A percentile compares a stretch with the other conserved stretches of the same genome.
These are phyloP conservation scores for Orchestes rusci DNA, from an alignment of 2,888 invertebrate genomes.

Conservation along the genomic window DNA sequence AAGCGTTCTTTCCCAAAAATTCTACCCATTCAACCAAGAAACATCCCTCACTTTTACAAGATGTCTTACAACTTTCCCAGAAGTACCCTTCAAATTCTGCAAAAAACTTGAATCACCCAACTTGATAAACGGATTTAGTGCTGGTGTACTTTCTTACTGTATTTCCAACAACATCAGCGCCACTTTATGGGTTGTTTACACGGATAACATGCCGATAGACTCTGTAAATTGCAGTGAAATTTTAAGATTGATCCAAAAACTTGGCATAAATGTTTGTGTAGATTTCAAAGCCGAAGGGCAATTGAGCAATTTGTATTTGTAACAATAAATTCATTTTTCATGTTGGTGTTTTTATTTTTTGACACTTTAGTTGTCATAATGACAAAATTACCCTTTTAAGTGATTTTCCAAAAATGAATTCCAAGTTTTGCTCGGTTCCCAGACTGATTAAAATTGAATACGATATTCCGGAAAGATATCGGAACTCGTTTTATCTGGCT, in stretches of 20 bases:
- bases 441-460: conserved; percentile 27
- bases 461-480: conserved; percentile 38
- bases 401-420: conserved; percentile 2
- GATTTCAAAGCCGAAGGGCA: conserved; percentile 17
- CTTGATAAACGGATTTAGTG: conserved; percentile 38
- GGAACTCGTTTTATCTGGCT: conserved; percentile 39
- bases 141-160: conserved; percentile 38
- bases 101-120: conserved; percentile 38
- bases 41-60: conserved; percentile 31
- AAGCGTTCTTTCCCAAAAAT: conserved; percentile 32
- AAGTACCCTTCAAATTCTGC: conserved; percentile 24
- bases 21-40: conserved; percentile 31
- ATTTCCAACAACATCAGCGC: conserved; percentile 32
- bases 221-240: conserved; percentile 37
- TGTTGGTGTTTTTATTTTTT: no score
- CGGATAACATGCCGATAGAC: conserved; percentile 37
- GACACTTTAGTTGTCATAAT: no score
- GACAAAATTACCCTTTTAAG: no score
- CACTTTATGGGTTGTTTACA: conserved; percentile 36
- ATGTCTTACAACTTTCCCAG: conserved; percentile 28
- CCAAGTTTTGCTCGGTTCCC: conserved; percentile 1
- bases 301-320: conserved; percentile 33
- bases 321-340: conserved; percentile 8
- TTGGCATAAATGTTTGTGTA: conserved; percentile 26
- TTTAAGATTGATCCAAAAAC: conserved; percentile 29